Conservation (phyloP, 2,888 invertebrate genomes). For the Pseudolycoriella hygida region DNA sequence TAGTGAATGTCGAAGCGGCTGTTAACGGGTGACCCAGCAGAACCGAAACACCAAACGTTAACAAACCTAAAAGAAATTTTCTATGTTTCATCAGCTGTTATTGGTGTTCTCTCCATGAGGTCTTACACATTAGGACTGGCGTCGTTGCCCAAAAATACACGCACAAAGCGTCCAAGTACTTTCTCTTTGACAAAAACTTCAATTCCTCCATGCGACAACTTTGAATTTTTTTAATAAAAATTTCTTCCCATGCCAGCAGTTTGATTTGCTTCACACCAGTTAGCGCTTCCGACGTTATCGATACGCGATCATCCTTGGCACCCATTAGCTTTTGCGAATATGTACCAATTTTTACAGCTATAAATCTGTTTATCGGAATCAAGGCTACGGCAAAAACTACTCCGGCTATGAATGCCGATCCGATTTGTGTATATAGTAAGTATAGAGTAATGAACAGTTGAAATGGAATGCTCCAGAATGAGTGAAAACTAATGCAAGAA, state of each 20-base stretch:
- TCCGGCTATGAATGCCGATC: constrained; percentile 80
- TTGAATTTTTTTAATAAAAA: constrained; percentile 53
- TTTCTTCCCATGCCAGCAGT: constrained; percentile 83
- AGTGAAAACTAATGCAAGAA: constrained; percentile 90
- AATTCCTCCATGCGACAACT: constrained; percentile 57
- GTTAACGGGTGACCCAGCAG: constrained; percentile 60
- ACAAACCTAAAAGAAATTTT: constrained; percentile 31
- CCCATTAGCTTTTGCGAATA: constrained; percentile 78
- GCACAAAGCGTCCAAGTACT: constrained; percentile 93
- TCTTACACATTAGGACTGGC: constrained; percentile 63
- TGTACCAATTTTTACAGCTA: constrained; percentile 75
- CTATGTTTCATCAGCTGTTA: too few relatives aligned
- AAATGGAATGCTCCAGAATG: constrained; percentile 91
- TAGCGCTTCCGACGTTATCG: constrained; percentile 71
- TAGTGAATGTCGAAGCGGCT: constrained; percentile 86
- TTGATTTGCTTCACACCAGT: constrained; percentile 81
- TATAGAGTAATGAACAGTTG: constrained; percentile 69
- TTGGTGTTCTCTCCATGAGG: too few relatives aligned
- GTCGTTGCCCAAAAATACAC: constrained; percentile 99
- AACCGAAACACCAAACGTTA: constrained; percentile 66
- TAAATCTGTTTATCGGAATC: constrained; percentile 80
- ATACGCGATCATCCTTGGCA: constrained; percentile 78
- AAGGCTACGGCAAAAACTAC: constrained; percentile 68
- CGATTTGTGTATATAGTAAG: constrained; percentile 74
- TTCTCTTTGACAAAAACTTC: constrained; percentile 61